Base-by-base conservation (phyloP, 2,113 vertebrate species). In the Nyctibius bracteatus region DNA sequence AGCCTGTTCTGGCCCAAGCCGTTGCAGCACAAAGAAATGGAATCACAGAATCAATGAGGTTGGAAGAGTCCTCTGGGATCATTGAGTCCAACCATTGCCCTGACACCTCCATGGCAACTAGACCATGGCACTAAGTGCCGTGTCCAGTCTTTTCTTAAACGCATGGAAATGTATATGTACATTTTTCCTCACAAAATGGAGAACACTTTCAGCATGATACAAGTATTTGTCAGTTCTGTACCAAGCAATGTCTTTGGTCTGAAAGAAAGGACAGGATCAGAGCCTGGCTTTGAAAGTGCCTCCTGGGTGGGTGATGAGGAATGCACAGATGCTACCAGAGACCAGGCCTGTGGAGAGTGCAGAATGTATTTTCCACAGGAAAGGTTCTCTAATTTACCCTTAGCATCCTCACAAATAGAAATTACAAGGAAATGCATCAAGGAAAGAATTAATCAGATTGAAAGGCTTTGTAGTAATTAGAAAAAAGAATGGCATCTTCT, bases 401-500 rank as follows among this genome's bases (percentile, higher is more conserved):
- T 83, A 86, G 39, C 86, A 81, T 86, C 68, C 81, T 88, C 80
- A 86, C 51, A 93, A 90, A 78, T 19, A 86, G 20, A 92, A 83
- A 94, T 73, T 81, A 94, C 33, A 84, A 92, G 92, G 91, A 94
- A 91, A 95, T 81, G 52, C 80, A 91, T 94, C 86, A 81, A 97
- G 84, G 84, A 95, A 96, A 94, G 57, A 96, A 96, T 95, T 95
- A 96, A 96, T 96, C 89, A 94, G 49, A 91, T 82, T 77, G 89
- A 95, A 92, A 90, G 57, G 73, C 93, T 95, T 92, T 91, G 62
- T 91, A 85, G 31, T 79, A 89, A 95, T 95, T 87, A 92, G 41
- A 51, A 88, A 70, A 86, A 92, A 62, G 17, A 87, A 74, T 55
- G 44, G 30, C 35, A 59, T 92, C 65, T 87, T 96, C 70, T 72